Percentiles rank a stretch among this genome's conserved stretches.
phyloP scores from a whole-genome alignment of 2,888 invertebrate genomes.

The Meteorus colon region DNA sequence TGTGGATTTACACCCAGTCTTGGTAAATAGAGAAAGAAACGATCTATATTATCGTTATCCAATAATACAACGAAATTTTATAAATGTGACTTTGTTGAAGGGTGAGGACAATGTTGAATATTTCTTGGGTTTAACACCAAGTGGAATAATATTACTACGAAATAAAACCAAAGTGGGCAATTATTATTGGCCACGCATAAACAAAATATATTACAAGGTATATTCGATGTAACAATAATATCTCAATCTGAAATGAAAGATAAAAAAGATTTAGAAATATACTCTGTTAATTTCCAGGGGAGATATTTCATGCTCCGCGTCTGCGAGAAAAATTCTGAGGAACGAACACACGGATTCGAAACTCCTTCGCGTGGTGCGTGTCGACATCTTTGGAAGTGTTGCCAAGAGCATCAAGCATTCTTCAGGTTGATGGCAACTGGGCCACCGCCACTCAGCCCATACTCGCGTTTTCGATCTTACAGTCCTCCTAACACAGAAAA shows the following conservation, averaged over 20 bases:
- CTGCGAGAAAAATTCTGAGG: constrained; percentile 96
- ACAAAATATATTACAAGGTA: constrained; percentile 94
- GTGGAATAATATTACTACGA: constrained; percentile 93
- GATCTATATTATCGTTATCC: neutral
- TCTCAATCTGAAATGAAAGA: neutral
- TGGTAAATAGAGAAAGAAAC: constrained; percentile 80
- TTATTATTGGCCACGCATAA: constrained; percentile 98
- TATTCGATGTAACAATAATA: constrained; percentile 19
- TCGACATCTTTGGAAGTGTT: constrained; percentile 97
- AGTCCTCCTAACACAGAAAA: constrained; percentile 69
- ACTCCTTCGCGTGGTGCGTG: constrained; percentile 93
- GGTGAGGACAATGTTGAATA: constrained; percentile 98
- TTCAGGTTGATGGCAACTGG: constrained; percentile 86
- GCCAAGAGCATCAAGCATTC: constrained; percentile 96
- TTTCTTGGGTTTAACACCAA: constrained; percentile 95
- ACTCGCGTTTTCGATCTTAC: constrained; percentile 71
- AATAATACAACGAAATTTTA: constrained; percentile 2
- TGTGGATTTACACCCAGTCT: constrained; percentile 95
- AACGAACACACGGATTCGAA: constrained; percentile 97
- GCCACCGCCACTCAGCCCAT: constrained; percentile 72
- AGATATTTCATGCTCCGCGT: constrained; percentile 97
- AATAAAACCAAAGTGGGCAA: constrained; percentile 98
- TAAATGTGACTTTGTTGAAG: constrained; percentile 74
- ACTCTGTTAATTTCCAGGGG: constrained; percentile 75
- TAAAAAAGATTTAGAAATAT: neutral